Conservation (phyloP, 2,113 vertebrate species). For the Solenodon paradoxus region DNA sequence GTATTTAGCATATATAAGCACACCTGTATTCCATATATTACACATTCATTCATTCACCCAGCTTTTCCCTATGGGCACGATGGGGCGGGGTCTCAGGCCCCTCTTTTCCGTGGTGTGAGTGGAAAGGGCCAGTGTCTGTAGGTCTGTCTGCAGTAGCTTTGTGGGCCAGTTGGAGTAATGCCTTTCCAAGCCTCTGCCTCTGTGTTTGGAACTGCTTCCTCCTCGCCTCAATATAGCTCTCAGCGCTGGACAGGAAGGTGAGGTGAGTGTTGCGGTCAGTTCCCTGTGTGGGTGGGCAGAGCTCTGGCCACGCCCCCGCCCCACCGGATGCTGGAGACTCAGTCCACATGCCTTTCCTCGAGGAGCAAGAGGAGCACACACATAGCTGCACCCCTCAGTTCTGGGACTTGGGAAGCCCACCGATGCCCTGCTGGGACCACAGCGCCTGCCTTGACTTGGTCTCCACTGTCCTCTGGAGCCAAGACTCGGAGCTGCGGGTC, state of each 20-base stretch:
- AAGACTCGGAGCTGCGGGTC: fast-evolving
- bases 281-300: no score
- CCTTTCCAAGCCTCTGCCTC: no score
- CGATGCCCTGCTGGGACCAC: no score
- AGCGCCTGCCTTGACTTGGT: not conserved
- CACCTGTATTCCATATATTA: fast-evolving
- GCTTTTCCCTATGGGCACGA: no score
- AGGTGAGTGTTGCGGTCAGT: not conserved
- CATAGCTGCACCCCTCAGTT: fast-evolving
- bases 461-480: fast-evolving
- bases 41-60: not conserved
- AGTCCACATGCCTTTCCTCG: fast-evolving
- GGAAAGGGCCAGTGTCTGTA: not conserved
- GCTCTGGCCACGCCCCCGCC: no score
- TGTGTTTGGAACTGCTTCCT: not conserved
- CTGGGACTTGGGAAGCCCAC: not conserved
- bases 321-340: fast-evolving
- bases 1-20: no score
- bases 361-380: no score
- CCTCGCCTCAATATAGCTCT: not conserved
- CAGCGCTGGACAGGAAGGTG: fast-evolving
- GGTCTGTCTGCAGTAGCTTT: not conserved
- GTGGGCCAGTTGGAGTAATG: no score
- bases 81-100: no score
- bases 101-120: not conserved